Percentiles rank a stretch among this genome's conserved stretches.
Evolutionary conservation across 2,888 invertebrate species (phyloP).

Genomic region (Drosophila pullipes): DNA sequence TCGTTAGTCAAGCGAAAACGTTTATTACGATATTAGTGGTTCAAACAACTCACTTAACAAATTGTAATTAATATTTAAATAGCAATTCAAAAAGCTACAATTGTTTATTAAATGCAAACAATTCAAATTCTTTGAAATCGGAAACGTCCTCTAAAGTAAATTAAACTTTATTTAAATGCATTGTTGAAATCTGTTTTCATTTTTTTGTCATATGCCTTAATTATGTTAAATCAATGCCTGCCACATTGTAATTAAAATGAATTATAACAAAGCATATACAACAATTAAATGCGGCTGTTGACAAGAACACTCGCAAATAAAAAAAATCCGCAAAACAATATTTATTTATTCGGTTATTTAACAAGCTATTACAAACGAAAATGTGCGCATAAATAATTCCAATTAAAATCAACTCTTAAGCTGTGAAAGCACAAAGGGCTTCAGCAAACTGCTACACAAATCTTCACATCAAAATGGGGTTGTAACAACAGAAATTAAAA

Average conservation of each 20-base stretch:
- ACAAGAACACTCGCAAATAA: not conserved
- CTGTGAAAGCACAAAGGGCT: constrained; percentile 6
- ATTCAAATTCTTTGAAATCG: constrained; percentile 5
- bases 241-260: constrained; percentile 36
- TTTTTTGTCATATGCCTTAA: constrained; percentile 19
- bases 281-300: constrained; percentile 25
- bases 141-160: constrained; percentile 18
- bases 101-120: constrained; percentile 16
- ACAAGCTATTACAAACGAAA: not conserved
- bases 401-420: constrained; percentile 37
- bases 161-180: constrained; percentile 7
- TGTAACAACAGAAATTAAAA: constrained; percentile 10
- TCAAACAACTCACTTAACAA: constrained; percentile 17
- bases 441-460: constrained; percentile 8
- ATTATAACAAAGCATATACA: constrained; percentile 24
- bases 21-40: constrained; percentile 15
- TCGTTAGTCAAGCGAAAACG: not conserved
- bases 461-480: not conserved
- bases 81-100: not conserved
- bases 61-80: constrained; percentile 26
- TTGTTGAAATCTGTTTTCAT: not conserved
- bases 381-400: constrained; percentile 19
- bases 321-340: constrained; percentile 3
- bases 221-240: constrained; percentile 24
- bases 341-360: not conserved